Evolutionary conservation across 2,797 vertebrate species (phyloP).

Genomic region (Hafferia zeledoni): DNA sequence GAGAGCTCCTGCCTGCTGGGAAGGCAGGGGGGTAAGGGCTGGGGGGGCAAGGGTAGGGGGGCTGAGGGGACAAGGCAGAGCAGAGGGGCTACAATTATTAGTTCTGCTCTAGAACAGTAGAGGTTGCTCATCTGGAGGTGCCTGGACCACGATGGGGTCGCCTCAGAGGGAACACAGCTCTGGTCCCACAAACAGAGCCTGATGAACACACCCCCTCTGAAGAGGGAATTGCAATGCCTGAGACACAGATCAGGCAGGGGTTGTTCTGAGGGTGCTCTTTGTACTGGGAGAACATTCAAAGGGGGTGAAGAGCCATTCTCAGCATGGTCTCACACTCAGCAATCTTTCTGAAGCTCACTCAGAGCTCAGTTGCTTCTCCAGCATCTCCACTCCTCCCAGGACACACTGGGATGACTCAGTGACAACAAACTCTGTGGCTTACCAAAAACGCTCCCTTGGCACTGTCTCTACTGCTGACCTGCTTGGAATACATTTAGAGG

Average conservation of each 20-base stretch:
- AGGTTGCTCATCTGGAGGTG: not conserved
- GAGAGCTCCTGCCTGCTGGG: not conserved
- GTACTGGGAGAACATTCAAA: not conserved
- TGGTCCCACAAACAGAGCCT: not conserved
- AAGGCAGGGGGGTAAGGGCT: not conserved
- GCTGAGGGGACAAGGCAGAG: too few species aligned
- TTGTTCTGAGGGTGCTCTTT: not conserved
- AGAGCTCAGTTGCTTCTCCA: not conserved
- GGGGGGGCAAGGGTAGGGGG: too few species aligned
- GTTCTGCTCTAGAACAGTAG: not conserved
- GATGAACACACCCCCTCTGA: not conserved
- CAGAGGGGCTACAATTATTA: not conserved
- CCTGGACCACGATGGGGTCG: not conserved
- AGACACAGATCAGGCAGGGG: not conserved
- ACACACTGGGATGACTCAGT: accelerated
- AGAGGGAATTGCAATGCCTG: not conserved
- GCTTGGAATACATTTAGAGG: not conserved
- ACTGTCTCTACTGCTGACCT: not conserved
- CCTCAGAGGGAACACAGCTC: not conserved
- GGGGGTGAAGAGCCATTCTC: not conserved
- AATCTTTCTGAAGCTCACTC: not conserved
- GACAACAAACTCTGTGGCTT: not conserved
- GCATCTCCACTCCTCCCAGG: not conserved
- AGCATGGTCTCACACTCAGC: not conserved
- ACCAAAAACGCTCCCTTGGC: not conserved